Evolutionary conservation across 1,140 invertebrate species (phyloP).

Genomic region (Drosophila kepulauana): DNA sequence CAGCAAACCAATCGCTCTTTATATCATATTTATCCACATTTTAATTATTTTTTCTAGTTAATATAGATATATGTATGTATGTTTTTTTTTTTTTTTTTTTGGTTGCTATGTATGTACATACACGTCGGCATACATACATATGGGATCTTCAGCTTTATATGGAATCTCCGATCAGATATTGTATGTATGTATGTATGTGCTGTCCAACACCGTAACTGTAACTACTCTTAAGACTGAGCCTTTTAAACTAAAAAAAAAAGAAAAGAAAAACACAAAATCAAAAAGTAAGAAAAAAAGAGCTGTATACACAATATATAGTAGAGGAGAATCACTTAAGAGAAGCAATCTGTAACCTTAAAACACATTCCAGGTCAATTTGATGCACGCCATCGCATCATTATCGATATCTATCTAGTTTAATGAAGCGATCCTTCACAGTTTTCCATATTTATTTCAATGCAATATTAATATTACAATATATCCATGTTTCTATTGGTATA

Average conservation of each 20-base stretch:
- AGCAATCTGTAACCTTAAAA: slow-evolving; percentile 3
- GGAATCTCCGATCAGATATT: slow-evolving; percentile 22
- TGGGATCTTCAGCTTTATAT: slow-evolving; percentile 2
- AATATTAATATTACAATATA: not conserved
- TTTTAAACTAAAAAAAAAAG: slow-evolving; percentile 27
- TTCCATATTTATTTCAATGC: slow-evolving; percentile 19
- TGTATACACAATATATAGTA: slow-evolving; percentile 6
- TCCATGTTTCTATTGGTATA: not conserved
- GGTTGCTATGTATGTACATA: slow-evolving; percentile 22
- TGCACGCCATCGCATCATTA: not conserved
- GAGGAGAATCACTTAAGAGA: slow-evolving; percentile 12
- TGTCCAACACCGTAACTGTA: slow-evolving; percentile 37
- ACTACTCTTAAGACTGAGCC: slow-evolving; percentile 57
- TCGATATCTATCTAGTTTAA: slow-evolving; percentile 1
- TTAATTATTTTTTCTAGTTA: slow-evolving; percentile 11
- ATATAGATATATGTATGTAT: not conserved
- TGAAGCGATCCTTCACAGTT: slow-evolving; percentile 3
- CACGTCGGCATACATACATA: slow-evolving; percentile 8
- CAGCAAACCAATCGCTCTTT: slow-evolving; percentile 51
- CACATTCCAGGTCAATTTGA: slow-evolving; percentile 31
- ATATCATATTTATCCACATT: slow-evolving; percentile 19
- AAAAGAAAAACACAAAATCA: not conserved
- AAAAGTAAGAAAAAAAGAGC: not conserved
- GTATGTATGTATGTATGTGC: slow-evolving; percentile 31
- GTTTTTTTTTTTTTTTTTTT: slow-evolving; percentile 28